Evolutionary conservation across 2,797 vertebrate species (phyloP).

Genomic region (Stomatorhinus walkeri): DNA sequence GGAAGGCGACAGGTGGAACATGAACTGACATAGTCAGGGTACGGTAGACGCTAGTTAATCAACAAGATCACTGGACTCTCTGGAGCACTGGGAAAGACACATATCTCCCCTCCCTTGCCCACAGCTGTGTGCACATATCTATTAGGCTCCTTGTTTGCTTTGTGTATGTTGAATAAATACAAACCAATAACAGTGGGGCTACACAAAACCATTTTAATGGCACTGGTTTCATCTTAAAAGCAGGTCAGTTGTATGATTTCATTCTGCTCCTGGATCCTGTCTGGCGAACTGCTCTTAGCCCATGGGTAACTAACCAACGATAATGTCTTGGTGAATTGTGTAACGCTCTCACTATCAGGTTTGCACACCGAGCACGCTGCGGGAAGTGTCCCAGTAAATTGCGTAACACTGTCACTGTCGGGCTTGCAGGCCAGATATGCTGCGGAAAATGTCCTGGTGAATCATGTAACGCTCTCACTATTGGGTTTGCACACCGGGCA

Average conservation of each 20-base stretch:
- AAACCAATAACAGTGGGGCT: not conserved
- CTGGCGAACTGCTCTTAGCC: not conserved
- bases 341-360: not conserved
- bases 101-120: not conserved
- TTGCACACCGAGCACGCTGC: not conserved
- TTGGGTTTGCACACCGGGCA: not conserved
- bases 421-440: not conserved
- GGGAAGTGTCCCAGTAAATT: not conserved
- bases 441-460: not conserved
- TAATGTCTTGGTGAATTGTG: not conserved
- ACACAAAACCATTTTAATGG: not conserved
- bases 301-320: not conserved
- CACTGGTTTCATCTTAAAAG: not conserved
- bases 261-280: not conserved
- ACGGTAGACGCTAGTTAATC: not conserved
- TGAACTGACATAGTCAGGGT: not conserved
- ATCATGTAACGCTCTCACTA: not conserved
- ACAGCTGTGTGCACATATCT: not conserved
- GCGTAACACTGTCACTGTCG: not conserved
- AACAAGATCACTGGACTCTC: not conserved
- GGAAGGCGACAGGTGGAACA: not conserved
- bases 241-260: not conserved
- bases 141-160: not conserved
- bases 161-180: not conserved
- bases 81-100: not conserved